phyloP scores from a whole-genome alignment of 2,888 invertebrate genomes.

The Athrips mouffetella region DNA sequence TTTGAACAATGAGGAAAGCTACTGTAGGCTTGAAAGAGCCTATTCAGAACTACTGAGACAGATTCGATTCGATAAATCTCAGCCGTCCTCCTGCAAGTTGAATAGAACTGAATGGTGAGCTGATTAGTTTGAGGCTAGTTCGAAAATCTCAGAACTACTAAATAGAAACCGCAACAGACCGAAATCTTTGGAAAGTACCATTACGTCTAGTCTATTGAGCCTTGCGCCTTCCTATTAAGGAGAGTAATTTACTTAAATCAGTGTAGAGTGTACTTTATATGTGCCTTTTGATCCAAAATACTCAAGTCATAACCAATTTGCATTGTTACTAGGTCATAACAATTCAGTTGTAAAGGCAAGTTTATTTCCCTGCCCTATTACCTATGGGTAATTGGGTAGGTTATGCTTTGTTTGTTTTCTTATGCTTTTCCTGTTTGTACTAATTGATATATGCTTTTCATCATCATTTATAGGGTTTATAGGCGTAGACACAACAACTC shows the following conservation, averaged over 20 bases:
- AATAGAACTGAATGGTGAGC: slow-evolving; percentile 15
- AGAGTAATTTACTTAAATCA: too few relatives aligned
- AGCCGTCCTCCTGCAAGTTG: slow-evolving; percentile 12
- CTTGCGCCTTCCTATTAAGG: neutral
- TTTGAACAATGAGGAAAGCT: slow-evolving; percentile 10
- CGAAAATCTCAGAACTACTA: slow-evolving; percentile 1
- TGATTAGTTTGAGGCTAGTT: slow-evolving; percentile 14
- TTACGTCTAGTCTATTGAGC: neutral
- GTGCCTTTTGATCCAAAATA: too few relatives aligned
- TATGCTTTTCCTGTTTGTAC: slow-evolving; percentile 2
- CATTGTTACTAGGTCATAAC: neutral
- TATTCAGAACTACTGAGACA: slow-evolving; percentile 17
- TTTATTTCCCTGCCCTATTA: neutral
- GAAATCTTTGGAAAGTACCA: slow-evolving; percentile 11
- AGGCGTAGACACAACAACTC: too few relatives aligned
- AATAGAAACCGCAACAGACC: slow-evolving; percentile 4
- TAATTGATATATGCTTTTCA: neutral
- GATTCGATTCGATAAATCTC: slow-evolving; percentile 18
- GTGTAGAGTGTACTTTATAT: too few relatives aligned
- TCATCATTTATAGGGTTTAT: too few relatives aligned
- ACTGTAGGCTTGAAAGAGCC: slow-evolving; percentile 9
- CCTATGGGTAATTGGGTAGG: slow-evolving; percentile 24
- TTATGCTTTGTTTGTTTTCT: neutral
- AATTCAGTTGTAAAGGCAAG: neutral
- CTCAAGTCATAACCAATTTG: too few relatives aligned